Percentiles rank a stretch among this genome's conserved stretches.
Evolutionary conservation across 2,113 vertebrate genomes (phyloP).

Genomic region (Sarotherodon lohbergeri): DNA sequence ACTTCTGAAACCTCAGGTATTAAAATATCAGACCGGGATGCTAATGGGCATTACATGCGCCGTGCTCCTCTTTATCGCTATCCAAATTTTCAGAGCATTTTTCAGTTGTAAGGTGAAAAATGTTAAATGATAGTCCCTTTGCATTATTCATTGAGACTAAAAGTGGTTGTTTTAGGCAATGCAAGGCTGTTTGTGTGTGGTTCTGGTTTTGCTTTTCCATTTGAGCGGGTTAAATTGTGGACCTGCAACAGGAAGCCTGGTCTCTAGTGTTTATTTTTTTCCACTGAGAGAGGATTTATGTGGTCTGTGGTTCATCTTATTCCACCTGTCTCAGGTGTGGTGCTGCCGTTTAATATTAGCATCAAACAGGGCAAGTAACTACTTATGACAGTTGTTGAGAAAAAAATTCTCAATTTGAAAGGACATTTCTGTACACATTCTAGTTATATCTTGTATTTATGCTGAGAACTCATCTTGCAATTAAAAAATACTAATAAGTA

Average conservation of each 20-base stretch:
- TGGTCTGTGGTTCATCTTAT: neutral
- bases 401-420: neutral
- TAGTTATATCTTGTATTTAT: neutral
- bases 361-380: neutral
- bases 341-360: neutral
- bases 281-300: neutral
- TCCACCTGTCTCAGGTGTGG: conserved; percentile 1
- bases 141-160: conserved; percentile 20
- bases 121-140: conserved; percentile 15
- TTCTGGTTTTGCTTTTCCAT: neutral
- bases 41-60: neutral
- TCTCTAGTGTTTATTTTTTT: neutral
- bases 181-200: neutral
- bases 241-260: neutral
- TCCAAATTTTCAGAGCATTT: neutral
- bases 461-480: neutral
- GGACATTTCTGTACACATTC: neutral
- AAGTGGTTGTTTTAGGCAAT: neutral
- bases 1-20: conserved; percentile 12
- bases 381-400: neutral
- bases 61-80: neutral
- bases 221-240: neutral
- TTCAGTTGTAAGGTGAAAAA: neutral
- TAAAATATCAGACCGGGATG: neutral
- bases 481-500: neutral